Conservation (phyloP, 2,797 vertebrate species). For the Onychomys arenicola region DNA sequence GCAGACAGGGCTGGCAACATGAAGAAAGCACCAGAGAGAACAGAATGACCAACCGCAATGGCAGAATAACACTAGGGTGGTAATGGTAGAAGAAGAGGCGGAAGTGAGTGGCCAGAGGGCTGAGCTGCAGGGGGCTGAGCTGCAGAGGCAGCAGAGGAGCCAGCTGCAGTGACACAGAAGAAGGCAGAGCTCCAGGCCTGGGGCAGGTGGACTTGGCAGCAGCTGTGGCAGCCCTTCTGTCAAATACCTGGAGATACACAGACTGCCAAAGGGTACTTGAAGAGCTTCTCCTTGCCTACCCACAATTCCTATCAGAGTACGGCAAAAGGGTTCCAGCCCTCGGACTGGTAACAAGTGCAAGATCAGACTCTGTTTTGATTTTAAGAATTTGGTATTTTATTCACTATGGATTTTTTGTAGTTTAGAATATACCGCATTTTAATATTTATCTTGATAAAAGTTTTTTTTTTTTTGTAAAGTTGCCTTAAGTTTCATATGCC, state of each 20-base stretch:
- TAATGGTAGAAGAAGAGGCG: accelerated
- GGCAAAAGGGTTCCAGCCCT: not conserved
- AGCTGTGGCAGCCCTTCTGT: not conserved
- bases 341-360: not conserved
- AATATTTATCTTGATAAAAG: not conserved
- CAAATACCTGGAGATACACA: not conserved
- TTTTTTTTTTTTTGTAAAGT: not conserved
- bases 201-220: not conserved
- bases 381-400: not conserved
- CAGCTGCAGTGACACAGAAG: not conserved
- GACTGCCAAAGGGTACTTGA: not conserved
- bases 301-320: not conserved
- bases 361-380: not conserved
- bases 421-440: not conserved
- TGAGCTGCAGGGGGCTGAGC: not conserved
- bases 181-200: not conserved
- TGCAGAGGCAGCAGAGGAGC: not conserved
- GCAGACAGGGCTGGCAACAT: not conserved
- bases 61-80: not conserved
- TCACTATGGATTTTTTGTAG: not conserved
- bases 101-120: not conserved
- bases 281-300: not conserved
- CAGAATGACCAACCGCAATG: too few species aligned
- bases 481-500: not conserved
- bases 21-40: not conserved